Base-by-base conservation (phyloP, 2,797 vertebrate genomes). In the Poliocrania exsul region DNA sequence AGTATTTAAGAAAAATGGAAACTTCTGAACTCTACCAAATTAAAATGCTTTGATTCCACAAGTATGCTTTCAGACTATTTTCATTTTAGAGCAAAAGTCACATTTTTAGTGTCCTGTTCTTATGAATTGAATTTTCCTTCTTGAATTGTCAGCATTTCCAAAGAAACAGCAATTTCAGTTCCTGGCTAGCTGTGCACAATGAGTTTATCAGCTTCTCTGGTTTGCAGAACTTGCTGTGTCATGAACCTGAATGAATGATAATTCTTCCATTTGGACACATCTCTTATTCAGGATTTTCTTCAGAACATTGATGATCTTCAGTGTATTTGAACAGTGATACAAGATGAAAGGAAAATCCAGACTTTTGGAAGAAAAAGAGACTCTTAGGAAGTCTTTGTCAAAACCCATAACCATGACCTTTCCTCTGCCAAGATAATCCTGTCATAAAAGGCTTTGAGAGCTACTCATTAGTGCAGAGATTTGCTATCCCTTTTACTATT, bases 181-280 rank as follows among this genome's bases (percentile, higher is more conserved):
- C 38, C 56, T 54, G 77, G 28, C 56, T 91, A 78, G 47, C 42
- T 82, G 60, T 37, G 31, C 29, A 65, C 74, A 75, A 71, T 71
- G 46, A 54, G 26, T 69, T 93, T 69, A 74, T 87, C 56, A 81
- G 40, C 21, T 95, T 10, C 28, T 95, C 29, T 69, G 50, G 21
- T 88, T 93, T 90, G 61, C 49, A 86, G 83, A 91, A 83, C 62
- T 85, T 88, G 65, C 61, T 87, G 62, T 93, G 64, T 90, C 90
- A 90, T 80, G 81, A 84, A 80, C 73, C 72, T 33, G 49, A 86
- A 65, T 66, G 89, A 93, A 72, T 29, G 51, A 91, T 40, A 79
- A 26, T 44, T 88, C 53, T 50, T 84, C 73, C 64, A 26, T 73
- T 93, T 80, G 49, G 81, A 78, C 46, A 57, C 25, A 81, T 83